A percentile compares a stretch with the other conserved stretches of the same genome.
These are phyloP conservation scores for Odontamblyopus rebecca DNA, from an alignment of 2,797 vertebrate genomes.

Conservation along the genomic window DNA sequence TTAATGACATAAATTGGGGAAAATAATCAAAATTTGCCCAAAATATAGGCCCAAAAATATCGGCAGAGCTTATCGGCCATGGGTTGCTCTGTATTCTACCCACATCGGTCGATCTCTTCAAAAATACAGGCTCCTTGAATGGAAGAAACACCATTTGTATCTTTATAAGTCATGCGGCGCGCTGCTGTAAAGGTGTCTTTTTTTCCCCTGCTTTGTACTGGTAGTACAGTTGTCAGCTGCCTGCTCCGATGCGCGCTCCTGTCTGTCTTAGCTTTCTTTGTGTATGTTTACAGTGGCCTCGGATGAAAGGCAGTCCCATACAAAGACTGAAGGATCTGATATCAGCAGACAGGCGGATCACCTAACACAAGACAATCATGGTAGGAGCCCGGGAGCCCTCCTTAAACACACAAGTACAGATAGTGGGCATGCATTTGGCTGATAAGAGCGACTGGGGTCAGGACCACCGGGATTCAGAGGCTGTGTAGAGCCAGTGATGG, in stretches of 20 bases:
- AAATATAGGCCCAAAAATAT: too few relatives aligned
- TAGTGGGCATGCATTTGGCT: slow-evolving; percentile 36
- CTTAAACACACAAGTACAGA: slow-evolving; percentile 27
- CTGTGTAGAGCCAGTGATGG: slow-evolving; percentile 3
- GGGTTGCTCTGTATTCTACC: too few relatives aligned
- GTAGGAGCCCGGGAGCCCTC: slow-evolving; percentile 57
- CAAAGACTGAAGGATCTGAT: slow-evolving; percentile 65
- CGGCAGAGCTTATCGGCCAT: too few relatives aligned
- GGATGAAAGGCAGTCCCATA: slow-evolving; percentile 60
- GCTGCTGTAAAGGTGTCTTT: neutral
- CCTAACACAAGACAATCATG: slow-evolving; percentile 65
- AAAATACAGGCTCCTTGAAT: neutral
- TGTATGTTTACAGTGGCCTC: slow-evolving; percentile 43
- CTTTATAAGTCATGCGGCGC: slow-evolving; percentile 4
- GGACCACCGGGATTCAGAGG: slow-evolving; percentile 25
- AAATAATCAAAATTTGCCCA: too few relatives aligned
- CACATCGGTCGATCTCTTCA: too few relatives aligned
- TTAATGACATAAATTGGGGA: too few relatives aligned
- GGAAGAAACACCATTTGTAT: neutral
- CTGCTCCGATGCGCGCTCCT: slow-evolving; percentile 18
- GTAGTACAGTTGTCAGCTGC: slow-evolving; percentile 18
- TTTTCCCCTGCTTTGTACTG: slow-evolving; percentile 17
- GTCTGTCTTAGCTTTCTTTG: slow-evolving; percentile 31
- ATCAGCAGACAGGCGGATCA: slow-evolving; percentile 57
- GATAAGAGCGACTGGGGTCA: slow-evolving; percentile 52